These are phyloP conservation scores for Ectemnius continuus DNA, from an alignment of 2,888 invertebrate species.

Conservation along the genomic window DNA sequence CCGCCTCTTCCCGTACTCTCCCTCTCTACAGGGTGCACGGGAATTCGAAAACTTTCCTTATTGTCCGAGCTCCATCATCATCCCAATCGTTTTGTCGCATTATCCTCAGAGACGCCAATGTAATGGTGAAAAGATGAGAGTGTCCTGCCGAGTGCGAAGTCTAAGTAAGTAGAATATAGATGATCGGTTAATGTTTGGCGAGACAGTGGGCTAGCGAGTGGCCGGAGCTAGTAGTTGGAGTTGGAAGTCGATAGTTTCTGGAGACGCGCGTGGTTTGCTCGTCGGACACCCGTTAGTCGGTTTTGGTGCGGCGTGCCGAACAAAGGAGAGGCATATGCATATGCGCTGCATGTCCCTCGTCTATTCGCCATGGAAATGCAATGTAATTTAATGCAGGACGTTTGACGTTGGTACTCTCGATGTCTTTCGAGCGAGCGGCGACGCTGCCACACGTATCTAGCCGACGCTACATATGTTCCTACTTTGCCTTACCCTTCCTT, in stretches of 20 bases:
- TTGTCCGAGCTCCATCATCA: neutral
- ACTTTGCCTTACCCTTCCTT: conserved; percentile 7
- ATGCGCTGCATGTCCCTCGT: conserved; percentile 57
- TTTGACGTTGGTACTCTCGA: conserved; percentile 64
- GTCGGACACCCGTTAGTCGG: conserved; percentile 55
- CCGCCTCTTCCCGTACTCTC: conserved; percentile 16
- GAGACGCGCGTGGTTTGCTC: neutral
- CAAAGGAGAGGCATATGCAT: conserved; percentile 61
- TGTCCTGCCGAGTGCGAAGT: too few species aligned
- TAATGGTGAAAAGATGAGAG: too few species aligned
- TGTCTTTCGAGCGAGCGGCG: conserved; percentile 60
- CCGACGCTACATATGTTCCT: conserved; percentile 27
- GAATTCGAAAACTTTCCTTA: conserved; percentile 29
- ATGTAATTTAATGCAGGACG: conserved; percentile 68
- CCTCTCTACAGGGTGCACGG: conserved; percentile 52
- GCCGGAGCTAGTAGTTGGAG: neutral
- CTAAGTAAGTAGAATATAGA: neutral
- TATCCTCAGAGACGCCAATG: too few species aligned
- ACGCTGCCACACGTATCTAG: too few species aligned
- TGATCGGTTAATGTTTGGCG: conserved; percentile 5
- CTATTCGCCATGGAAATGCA: conserved; percentile 69
- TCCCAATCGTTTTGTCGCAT: too few species aligned
- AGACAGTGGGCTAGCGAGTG: neutral
- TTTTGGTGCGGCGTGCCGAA: conserved; percentile 57
- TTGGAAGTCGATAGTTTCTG: conserved; percentile 12